Evolutionary conservation across 2,797 vertebrate species (phyloP), one percentile per base, ranked within the genome.

Genomic region (Premnoplex brunnescens): DNA sequence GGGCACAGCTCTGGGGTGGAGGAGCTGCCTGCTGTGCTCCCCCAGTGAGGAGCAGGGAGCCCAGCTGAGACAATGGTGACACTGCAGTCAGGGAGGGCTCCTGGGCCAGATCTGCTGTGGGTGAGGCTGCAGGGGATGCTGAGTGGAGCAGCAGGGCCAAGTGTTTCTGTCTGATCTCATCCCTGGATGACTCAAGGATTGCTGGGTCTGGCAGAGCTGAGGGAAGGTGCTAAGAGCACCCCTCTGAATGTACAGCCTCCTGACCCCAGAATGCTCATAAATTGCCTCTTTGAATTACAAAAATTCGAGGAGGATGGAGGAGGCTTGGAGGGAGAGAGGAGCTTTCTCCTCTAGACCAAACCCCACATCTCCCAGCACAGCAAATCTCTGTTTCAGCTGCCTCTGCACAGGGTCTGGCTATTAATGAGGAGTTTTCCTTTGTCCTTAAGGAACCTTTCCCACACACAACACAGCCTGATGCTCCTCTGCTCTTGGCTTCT

Each of bases 371-470:
- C 55, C 32, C 1, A 0, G 76, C 85, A n/a, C 59, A 32, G 72
- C 68, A 3, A 11, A 32, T 62, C 59, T 41, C 75, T 32, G 2
- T 43, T 17, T 4, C 55, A 69, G 83, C 75, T 4, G 12, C 58
- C 60, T 66, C 86, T 36, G 78, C 85, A 10, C 58, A 46, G 59
- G 51, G 52, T 44, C 79, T 6, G 37, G 79, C 73, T 46, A 5
- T 64, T 74, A 86, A 71, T 14, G 64, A 95, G 94, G 85, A 28
- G n/a, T 55, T 91, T 88, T 68, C 82, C 92, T 94, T 96, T 96
- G 91, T 91, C 96, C 94, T 83, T 32, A 83, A 69, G 95, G 89
- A 78, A 62, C 89, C 74, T 94, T 95, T 93, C 56, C 91, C 93
- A 87, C 88, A 67, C 68, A 5, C 66, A 32, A 78, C 56, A 49